phyloP scores from a whole-genome alignment of 2,888 invertebrate species.

The Pachycephus smyrnensis region DNA sequence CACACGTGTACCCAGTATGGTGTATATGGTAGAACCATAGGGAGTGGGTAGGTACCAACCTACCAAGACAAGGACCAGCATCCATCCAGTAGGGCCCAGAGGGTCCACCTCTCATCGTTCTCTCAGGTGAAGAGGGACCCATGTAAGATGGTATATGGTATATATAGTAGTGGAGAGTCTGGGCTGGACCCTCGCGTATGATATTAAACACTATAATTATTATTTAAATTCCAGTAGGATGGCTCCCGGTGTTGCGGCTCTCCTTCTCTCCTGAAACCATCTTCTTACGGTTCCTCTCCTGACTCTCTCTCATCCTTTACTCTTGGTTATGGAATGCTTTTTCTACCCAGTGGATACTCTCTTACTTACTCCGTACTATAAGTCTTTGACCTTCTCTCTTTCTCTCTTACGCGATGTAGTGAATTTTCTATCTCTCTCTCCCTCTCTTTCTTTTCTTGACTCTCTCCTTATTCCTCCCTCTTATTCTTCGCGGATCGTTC shows the following conservation, averaged over 20 bases:
- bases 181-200: slow-evolving; percentile 49
- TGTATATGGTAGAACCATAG: too few species aligned
- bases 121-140: slow-evolving; percentile 17
- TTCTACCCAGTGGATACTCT: slow-evolving; percentile 15
- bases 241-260: slow-evolving; percentile 64
- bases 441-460: not conserved
- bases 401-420: slow-evolving; percentile 18
- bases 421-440: not conserved
- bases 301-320: not conserved
- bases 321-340: slow-evolving; percentile 16
- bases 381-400: not conserved
- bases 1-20: too few species aligned
- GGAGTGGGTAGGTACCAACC: too few species aligned
- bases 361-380: slow-evolving; percentile 12
- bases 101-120: slow-evolving; percentile 7
- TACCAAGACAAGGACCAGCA: too few species aligned
- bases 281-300: slow-evolving; percentile 1
- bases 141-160: too few species aligned
- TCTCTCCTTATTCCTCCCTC: slow-evolving; percentile 31
- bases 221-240: slow-evolving; percentile 67
- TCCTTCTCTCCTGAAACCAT: slow-evolving; percentile 28
- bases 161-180: slow-evolving; percentile 24
- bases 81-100: too few species aligned
- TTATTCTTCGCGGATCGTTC: slow-evolving; percentile 44
- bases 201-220: slow-evolving; percentile 67